Conservation (phyloP, 2,797 vertebrate genomes). For the Neosilurus mollespiculum region DNA sequence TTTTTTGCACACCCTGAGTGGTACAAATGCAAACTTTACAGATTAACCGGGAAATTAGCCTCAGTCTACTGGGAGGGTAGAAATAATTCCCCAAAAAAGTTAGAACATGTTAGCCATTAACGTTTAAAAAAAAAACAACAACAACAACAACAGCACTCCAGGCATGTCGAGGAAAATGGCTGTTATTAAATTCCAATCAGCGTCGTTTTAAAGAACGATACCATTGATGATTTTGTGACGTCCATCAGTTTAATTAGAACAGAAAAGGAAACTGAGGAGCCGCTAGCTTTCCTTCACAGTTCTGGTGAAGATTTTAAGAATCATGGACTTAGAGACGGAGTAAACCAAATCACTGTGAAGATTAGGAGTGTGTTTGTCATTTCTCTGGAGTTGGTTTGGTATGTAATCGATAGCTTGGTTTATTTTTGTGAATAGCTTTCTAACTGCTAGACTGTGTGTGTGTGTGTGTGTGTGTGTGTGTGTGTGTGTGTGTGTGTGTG, state of each 20-base stretch:
- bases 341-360: background rate
- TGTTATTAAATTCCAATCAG: background rate
- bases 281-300: background rate
- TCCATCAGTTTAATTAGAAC: background rate
- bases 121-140: no score
- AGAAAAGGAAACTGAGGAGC: background rate
- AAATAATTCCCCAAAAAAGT: background rate
- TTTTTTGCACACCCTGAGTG: no score
- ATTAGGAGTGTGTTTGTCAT: constrained; percentile 21
- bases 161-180: background rate
- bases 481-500: no score
- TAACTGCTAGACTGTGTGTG: no score
- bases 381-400: background rate
- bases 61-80: background rate
- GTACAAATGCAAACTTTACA: background rate
- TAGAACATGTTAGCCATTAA: background rate
- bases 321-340: background rate
- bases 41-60: background rate
- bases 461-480: no score
- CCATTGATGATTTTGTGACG: background rate
- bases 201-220: background rate
- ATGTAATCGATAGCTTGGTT: constrained; percentile 18
- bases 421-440: constrained; percentile 11
- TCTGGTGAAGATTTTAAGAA: background rate
- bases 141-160: no score